Base-by-base conservation (phyloP, 1,140 invertebrate genomes). In the Pantala flavescens region DNA sequence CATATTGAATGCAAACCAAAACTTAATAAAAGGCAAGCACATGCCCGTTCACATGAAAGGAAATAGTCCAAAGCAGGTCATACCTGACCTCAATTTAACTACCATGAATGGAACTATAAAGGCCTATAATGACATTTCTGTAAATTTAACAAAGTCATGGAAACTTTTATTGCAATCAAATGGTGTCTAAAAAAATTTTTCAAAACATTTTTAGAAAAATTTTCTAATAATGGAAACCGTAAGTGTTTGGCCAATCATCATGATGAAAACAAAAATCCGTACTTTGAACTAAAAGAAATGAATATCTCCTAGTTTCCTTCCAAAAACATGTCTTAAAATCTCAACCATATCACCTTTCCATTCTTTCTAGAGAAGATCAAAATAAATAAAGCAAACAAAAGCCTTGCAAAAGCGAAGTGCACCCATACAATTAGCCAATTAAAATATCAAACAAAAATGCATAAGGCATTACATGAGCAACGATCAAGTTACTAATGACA, bases 1-100 rank as follows among this genome's bases (percentile, higher is more conserved):
- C 49, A 63, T 63, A 63, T 63, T 63, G 49, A 63, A 63, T 63
- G 49, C 49, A 63, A 63, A 63, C 49, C n/a, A 63, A 63, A 63
- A 63, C 49, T 63, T 63, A 63, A 63, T 36, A 36, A 63, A 63
- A 63, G 49, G n/a, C 49, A 63, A 63, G 49, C 49, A 63, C 49
- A 63, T 63, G 49, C 49, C 49, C 49, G 49, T 63, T 63, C 49
- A 63, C 49, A 63, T 63, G 49, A 63, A 63, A 63, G 49, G 49
- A 63, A 63, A 21, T 63, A 63, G 12, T 63, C 49, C n/a, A 63
- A 63, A 63, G 49, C 49, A 63, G 49, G 49, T 63, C 14, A 7
- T 16, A 19, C n/a, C 49, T 7, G 49, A 19, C 49, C 49, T 19
- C 3, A 63, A 21, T 63, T 63, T 63, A 63, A 63, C 49, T 63